A percentile compares a stretch with the other conserved stretches of the same genome.
These are phyloP conservation scores for Patella pellucida DNA, from an alignment of 2,888 invertebrate genomes.

Conservation along the genomic window DNA sequence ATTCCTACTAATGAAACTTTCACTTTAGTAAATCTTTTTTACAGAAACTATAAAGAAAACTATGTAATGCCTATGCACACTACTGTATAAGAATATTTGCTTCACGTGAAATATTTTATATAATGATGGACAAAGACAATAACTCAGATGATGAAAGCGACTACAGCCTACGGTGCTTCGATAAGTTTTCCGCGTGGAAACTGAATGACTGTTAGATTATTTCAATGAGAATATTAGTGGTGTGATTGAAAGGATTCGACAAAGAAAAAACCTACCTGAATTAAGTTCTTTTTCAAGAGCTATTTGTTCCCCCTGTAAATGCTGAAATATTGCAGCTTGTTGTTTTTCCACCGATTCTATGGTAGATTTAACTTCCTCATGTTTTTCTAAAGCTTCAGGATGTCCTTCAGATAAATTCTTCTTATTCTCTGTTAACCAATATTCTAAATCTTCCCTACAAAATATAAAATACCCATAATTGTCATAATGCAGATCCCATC, in stretches of 20 bases:
- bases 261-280: slow-evolving; percentile 41
- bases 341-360: slow-evolving; percentile 59
- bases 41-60: too few relatives aligned
- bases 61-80: too few relatives aligned
- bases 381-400: slow-evolving; percentile 50
- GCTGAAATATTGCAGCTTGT: slow-evolving; percentile 56
- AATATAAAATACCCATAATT: neutral
- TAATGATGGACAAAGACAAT: too few relatives aligned
- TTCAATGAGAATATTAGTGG: too few relatives aligned
- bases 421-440: slow-evolving; percentile 63
- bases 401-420: slow-evolving; percentile 53
- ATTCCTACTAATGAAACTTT: too few relatives aligned
- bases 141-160: too few relatives aligned
- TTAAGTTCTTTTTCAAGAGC: slow-evolving; percentile 61
- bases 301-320: slow-evolving; percentile 58
- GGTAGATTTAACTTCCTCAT: slow-evolving; percentile 51
- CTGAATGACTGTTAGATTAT: too few relatives aligned
- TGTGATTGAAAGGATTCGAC: neutral
- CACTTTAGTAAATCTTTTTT: too few relatives aligned
- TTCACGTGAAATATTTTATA: too few relatives aligned
- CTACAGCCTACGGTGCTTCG: too few relatives aligned
- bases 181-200: too few relatives aligned
- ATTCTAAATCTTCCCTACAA: slow-evolving; percentile 65
- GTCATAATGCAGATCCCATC: neutral
- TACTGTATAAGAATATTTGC: too few relatives aligned